Base-by-base conservation (phyloP, 2,797 vertebrate species). In the Cuniculus paca region DNA sequence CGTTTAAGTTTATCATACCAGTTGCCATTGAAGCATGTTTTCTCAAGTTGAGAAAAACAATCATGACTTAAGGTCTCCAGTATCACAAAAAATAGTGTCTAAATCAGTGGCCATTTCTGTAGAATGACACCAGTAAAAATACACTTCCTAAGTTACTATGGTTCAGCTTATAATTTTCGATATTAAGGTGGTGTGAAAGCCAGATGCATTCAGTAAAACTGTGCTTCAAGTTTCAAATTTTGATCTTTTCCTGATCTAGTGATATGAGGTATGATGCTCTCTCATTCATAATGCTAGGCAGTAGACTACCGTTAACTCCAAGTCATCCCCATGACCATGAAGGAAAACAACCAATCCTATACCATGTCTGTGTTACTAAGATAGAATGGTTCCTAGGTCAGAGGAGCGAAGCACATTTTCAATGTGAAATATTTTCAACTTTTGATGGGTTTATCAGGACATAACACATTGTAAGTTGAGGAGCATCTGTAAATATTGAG, bases 81-180 rank as follows among this genome's bases (percentile, higher is more conserved):
- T 48, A 61, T 70, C 7, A 56, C 20, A 77, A 65, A 61, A 89
- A 61, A 11, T 24, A 5, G 16, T 34, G 36, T 70, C 11, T 39
- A 70, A 75, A 14, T 3, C 28, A 68, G 31, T 26, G 65, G 60
- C 3, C 20, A 39, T 94, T 84, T 74, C 58, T 54, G 5, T 14
- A 50, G 88, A 82, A 94, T 17, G 11, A 89, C 52, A 78, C 31
- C 6, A 77, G 74, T 61, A 84, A 42, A 95, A 80, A 91, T 50
- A 96, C 28, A 60, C 54, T 45, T 39, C 12, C 20, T 60, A 36
- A 56, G 20, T 61, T 45, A 61, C 42, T 50, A 77, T 26, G 22
- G 56, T 16, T 77, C 22, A 12, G 2, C 70, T 31, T 58, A 28
- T 26, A 63, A 52, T 31, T 13, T 78, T 52, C 31, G 24, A 61